A percentile compares a stretch with the other conserved stretches of the same genome.
Conservation (phyloP, 2,888 invertebrate genomes). For the Plusia festucae region DNA sequence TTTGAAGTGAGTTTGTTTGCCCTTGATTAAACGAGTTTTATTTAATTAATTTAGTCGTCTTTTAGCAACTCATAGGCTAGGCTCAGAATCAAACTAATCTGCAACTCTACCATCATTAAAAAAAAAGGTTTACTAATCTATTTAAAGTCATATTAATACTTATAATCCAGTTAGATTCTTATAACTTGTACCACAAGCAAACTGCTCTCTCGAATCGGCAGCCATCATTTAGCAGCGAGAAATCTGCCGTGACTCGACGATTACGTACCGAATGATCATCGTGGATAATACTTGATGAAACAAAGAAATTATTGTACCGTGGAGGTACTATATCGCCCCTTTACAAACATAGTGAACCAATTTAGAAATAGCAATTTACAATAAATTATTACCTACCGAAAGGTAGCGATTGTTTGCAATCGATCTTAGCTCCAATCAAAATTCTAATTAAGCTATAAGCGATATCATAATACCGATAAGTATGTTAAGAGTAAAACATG, state of each 20-base stretch:
- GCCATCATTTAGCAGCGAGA: slow-evolving; percentile 73
- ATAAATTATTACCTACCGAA: background rate
- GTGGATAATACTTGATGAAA: slow-evolving; percentile 58
- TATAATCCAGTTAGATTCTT: background rate
- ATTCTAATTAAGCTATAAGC: background rate
- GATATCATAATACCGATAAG: no score
- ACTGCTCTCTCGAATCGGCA: slow-evolving; percentile 66
- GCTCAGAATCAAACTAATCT: background rate
- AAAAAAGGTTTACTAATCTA: no score
- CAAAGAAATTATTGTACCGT: slow-evolving; percentile 52
- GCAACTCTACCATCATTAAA: background rate
- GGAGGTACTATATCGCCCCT: slow-evolving; percentile 26
- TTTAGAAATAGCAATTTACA: no score
- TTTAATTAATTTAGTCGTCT: no score
- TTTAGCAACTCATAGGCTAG: no score
- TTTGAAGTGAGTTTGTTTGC: no score
- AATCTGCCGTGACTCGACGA: slow-evolving; percentile 72
- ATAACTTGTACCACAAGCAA: slow-evolving; percentile 51
- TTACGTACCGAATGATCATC: slow-evolving; percentile 63
- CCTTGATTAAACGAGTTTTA: no score
- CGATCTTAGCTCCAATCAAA: background rate
- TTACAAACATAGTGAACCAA: background rate
- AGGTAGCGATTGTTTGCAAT: background rate
- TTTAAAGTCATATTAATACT: background rate
- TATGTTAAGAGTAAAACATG: no score